Percentiles rank a stretch among this genome's conserved stretches.
Conservation (phyloP, 1,140 invertebrate genomes). For the Chrysomallon squamiferum region DNA sequence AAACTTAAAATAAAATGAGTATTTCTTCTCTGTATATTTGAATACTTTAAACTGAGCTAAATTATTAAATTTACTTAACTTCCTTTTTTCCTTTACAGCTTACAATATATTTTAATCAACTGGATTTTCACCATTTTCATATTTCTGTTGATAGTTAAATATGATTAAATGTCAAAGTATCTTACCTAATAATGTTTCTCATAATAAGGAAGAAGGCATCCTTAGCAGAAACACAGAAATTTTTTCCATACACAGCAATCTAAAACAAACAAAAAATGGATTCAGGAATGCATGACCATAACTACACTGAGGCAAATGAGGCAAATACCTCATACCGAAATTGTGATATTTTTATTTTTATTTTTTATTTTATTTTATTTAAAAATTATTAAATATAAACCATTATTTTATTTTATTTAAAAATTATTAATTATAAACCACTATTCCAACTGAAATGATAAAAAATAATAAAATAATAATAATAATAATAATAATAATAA, state of each 20-base stretch:
- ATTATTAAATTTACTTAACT: no score
- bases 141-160: no score
- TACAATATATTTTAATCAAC: no score
- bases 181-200: conserved; percentile 76
- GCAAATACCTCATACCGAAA: neutral
- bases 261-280: conserved; percentile 27
- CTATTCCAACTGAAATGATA: neutral
- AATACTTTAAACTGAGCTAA: no score
- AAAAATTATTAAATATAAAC: neutral
- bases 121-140: no score
- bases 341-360: no score
- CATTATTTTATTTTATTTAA: neutral
- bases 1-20: no score
- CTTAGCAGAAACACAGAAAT: conserved; percentile 85
- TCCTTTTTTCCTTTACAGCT: no score
- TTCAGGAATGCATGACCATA: neutral
- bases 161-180: no score
- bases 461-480: no score
- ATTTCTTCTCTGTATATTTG: no score
- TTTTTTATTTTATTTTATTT: neutral
- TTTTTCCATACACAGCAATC: conserved; percentile 90
- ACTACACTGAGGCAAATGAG: neutral
- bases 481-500: no score
- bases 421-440: neutral
- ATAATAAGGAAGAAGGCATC: conserved; percentile 88